phyloP scores from a whole-genome alignment of 1,140 invertebrate genomes.

The Tetragnatha versicolor region DNA sequence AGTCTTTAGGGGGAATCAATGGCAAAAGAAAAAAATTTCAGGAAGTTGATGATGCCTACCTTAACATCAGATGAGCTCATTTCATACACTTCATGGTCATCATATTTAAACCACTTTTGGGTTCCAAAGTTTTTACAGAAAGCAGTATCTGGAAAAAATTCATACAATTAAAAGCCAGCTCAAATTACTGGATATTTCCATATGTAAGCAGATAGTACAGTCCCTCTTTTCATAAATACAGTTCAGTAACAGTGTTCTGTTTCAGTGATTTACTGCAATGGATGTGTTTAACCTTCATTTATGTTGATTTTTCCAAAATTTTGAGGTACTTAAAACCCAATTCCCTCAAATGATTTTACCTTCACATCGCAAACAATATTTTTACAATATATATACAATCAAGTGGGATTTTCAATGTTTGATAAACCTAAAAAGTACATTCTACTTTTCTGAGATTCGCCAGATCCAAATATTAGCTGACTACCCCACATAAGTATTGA shows the following conservation, averaged over 20 bases:
- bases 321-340: neutral
- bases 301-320: neutral
- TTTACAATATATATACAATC: too few relatives aligned
- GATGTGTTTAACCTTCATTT: neutral
- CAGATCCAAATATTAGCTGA: too few relatives aligned
- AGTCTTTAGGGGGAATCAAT: neutral
- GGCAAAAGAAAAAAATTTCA: neutral
- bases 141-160: constrained; percentile 71
- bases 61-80: constrained; percentile 74
- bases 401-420: too few relatives aligned
- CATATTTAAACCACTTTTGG: constrained; percentile 87
- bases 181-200: neutral
- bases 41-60: constrained; percentile 58
- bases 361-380: too few relatives aligned
- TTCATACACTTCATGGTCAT: constrained; percentile 83
- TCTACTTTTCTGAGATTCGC: too few relatives aligned
- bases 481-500: too few relatives aligned
- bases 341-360: too few relatives aligned
- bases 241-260: neutral
- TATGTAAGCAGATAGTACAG: neutral
- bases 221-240: neutral
- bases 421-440: too few relatives aligned
- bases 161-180: neutral
- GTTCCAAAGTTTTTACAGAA: constrained; percentile 70
- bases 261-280: neutral